phyloP scores from a whole-genome alignment of 2,888 invertebrate genomes.

The Seira musarum region DNA sequence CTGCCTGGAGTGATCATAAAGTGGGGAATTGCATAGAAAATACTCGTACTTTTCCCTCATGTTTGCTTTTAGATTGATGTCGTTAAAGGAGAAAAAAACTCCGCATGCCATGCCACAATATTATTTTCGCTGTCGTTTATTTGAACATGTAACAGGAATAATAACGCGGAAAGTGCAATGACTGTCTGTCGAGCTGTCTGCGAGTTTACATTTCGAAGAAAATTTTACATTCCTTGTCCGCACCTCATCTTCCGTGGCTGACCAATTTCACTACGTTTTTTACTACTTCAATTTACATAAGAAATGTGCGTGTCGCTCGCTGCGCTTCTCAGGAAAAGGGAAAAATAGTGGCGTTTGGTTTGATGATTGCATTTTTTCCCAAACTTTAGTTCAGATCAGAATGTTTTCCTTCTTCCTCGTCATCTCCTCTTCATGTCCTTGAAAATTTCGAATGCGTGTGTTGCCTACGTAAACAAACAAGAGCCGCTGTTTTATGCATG shows the following conservation, averaged over 20 bases:
- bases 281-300: not conserved
- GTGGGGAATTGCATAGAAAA: not conserved
- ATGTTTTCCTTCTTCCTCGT: too few relatives aligned
- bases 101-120: not conserved
- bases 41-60: not conserved
- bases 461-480: not conserved
- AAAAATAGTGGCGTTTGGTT: not conserved
- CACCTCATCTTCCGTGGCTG: not conserved
- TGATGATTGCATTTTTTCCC: not conserved
- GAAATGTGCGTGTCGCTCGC: not conserved
- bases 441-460: not conserved
- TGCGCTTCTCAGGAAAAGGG: too few relatives aligned
- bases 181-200: conserved; percentile 49
- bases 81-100: not conserved
- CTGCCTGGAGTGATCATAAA: not conserved
- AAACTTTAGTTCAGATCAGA: not conserved
- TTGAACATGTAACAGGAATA: conserved; percentile 34
- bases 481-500: not conserved
- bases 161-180: conserved; percentile 44
- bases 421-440: not conserved
- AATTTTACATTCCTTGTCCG: conserved; percentile 39
- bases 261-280: conserved; percentile 3
- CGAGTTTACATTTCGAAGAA: not conserved
- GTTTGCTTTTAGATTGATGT: not conserved
- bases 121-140: not conserved